phyloP scores from a whole-genome alignment of 92 coral and sea anemone genomes.

The Phenganax stokvisi region DNA sequence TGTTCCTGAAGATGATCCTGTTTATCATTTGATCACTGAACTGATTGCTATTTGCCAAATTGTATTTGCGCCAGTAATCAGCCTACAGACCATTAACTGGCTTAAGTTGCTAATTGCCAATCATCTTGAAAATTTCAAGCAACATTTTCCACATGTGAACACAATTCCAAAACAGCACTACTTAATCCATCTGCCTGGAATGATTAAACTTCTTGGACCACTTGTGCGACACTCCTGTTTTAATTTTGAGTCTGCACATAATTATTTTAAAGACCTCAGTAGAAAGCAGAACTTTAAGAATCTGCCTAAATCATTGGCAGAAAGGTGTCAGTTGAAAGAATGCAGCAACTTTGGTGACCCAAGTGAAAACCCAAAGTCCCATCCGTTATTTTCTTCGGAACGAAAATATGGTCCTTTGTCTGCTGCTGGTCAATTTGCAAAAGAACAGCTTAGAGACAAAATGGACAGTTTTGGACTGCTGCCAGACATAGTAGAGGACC shows the following conservation, averaged over 20 bases:
- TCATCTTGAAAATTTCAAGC: conserved; percentile 1
- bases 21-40: conserved; percentile 5
- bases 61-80: conserved; percentile 36
- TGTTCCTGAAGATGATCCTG: conserved; percentile 44
- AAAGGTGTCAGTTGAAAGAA: not conserved
- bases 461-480: too few species aligned
- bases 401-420: not conserved
- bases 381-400: not conserved
- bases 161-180: not conserved
- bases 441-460: too few species aligned
- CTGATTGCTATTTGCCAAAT: conserved; percentile 14
- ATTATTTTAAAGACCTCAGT: conserved; percentile 33
- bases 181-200: not conserved
- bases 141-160: not conserved
- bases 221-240: not conserved
- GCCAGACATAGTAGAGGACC: too few species aligned
- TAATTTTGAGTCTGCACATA: not conserved
- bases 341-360: not conserved
- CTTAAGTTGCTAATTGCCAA: conserved; percentile 15
- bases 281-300: conserved; percentile 32
- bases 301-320: not conserved
- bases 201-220: conserved; percentile 2
- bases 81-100: not conserved
- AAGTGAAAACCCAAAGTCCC: not conserved
- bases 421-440: too few species aligned